These are phyloP conservation scores for Trissoscelio sp. DNA, from an alignment of 2,888 invertebrate genomes.

Conservation along the genomic window DNA sequence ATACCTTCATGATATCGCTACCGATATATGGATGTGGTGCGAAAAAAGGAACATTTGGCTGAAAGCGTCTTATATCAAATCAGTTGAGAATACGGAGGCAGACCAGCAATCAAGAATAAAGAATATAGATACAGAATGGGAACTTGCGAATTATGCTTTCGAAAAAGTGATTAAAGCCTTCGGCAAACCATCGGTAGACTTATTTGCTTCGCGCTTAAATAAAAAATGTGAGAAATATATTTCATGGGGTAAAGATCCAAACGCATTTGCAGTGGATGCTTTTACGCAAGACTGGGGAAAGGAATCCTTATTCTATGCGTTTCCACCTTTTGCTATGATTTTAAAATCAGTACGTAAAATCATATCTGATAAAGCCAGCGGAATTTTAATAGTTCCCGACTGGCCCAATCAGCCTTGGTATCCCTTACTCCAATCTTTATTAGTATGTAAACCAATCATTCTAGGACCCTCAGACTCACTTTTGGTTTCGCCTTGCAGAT, in stretches of 20 bases:
- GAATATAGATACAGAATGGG: not conserved
- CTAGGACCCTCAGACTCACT: not conserved
- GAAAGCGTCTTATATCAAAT: not conserved
- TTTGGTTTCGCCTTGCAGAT: not conserved
- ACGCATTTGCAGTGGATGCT: not conserved
- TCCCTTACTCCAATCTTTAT: not conserved
- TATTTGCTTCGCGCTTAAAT: not conserved
- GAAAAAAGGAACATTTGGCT: not conserved
- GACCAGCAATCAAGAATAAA: not conserved
- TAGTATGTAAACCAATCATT: not conserved
- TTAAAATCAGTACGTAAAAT: not conserved
- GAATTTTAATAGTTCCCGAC: not conserved
- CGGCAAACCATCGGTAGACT: not conserved
- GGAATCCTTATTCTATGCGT: conserved; percentile 11
- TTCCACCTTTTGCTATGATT: conserved; percentile 6
- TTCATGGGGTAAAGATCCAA: not conserved
- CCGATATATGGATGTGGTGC: not conserved
- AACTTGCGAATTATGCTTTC: not conserved
- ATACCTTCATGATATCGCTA: not conserved
- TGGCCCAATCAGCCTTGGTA: conserved; percentile 4
- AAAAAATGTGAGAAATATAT: not conserved
- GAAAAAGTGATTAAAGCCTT: not conserved
- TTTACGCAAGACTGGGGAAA: not conserved
- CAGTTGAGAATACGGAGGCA: not conserved
- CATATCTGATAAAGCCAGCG: not conserved